Evolutionary conservation across 2,888 invertebrate species (phyloP).

Genomic region (Pheosia gnoma): DNA sequence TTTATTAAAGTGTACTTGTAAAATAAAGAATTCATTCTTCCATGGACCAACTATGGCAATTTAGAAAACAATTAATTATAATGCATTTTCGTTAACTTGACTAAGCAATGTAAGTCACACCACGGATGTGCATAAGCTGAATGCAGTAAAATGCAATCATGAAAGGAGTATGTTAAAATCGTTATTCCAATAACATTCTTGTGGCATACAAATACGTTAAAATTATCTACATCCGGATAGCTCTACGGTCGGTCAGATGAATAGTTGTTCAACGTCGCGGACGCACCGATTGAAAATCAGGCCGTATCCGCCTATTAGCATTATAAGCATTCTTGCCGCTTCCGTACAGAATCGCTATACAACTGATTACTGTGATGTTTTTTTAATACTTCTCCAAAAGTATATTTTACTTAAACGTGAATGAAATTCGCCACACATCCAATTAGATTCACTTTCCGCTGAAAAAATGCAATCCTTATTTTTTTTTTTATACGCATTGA

Average conservation of each 20-base stretch:
- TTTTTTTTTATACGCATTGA: slow-evolving; percentile 25
- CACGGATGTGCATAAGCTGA: neutral
- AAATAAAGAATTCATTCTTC: neutral
- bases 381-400: neutral
- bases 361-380: neutral
- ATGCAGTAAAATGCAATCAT: slow-evolving; percentile 21
- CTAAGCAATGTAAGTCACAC: neutral
- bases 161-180: slow-evolving; percentile 38
- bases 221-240: slow-evolving; percentile 66
- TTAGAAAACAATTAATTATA: neutral
- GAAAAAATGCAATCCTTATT: slow-evolving; percentile 7
- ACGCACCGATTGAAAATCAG: slow-evolving; percentile 70
- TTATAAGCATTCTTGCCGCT: slow-evolving; percentile 61
- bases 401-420: slow-evolving; percentile 1
- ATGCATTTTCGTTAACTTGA: neutral
- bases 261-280: slow-evolving; percentile 56
- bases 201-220: slow-evolving; percentile 54
- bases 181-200: slow-evolving; percentile 44
- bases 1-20: neutral
- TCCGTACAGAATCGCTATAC: slow-evolving; percentile 47
- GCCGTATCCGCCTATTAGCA: slow-evolving; percentile 71
- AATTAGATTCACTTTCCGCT: slow-evolving; percentile 14
- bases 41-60: no score
- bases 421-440: slow-evolving; percentile 8
- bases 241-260: slow-evolving; percentile 57